Conservation (phyloP, 2,888 invertebrate genomes). For the Parochlus steinenii region DNA sequence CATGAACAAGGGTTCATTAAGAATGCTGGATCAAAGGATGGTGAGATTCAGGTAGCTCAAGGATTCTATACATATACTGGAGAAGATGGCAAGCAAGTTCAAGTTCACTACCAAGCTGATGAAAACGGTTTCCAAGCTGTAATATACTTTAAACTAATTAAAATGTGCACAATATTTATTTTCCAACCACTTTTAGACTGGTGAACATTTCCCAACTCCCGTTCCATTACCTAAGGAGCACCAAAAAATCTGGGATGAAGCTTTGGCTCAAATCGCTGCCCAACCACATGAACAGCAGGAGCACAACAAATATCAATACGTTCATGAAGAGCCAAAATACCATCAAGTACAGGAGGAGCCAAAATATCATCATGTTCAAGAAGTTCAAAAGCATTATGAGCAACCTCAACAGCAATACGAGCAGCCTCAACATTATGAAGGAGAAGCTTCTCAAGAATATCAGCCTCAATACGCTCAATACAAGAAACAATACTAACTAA, state of each 20-base stretch:
- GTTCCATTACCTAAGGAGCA: constrained; percentile 67
- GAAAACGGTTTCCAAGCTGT: constrained; percentile 44
- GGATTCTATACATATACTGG: constrained; percentile 54
- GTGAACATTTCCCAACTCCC: constrained; percentile 63
- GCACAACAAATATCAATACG: too few species aligned
- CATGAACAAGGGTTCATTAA: constrained; percentile 55
- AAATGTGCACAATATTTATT: constrained; percentile 15
- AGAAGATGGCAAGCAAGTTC: constrained; percentile 51
- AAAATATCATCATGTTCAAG: too few species aligned
- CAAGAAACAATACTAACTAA: too few species aligned
- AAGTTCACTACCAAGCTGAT: constrained; percentile 49
- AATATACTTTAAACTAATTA: not conserved
- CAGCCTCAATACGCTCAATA: too few species aligned
- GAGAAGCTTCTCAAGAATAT: too few species aligned
- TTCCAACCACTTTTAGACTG: constrained; percentile 23
- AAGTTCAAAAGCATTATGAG: too few species aligned
- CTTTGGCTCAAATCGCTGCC: constrained; percentile 24
- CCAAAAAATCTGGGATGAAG: constrained; percentile 42
- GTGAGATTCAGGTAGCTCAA: constrained; percentile 47
- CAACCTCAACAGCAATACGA: too few species aligned
- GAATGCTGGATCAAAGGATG: constrained; percentile 46
- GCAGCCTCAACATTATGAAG: too few species aligned
- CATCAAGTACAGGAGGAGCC: too few species aligned
- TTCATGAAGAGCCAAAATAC: too few species aligned
- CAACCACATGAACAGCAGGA: constrained; percentile 13